Base-by-base conservation (phyloP, 1,140 invertebrate species). In the Drosophila mauritiana region DNA sequence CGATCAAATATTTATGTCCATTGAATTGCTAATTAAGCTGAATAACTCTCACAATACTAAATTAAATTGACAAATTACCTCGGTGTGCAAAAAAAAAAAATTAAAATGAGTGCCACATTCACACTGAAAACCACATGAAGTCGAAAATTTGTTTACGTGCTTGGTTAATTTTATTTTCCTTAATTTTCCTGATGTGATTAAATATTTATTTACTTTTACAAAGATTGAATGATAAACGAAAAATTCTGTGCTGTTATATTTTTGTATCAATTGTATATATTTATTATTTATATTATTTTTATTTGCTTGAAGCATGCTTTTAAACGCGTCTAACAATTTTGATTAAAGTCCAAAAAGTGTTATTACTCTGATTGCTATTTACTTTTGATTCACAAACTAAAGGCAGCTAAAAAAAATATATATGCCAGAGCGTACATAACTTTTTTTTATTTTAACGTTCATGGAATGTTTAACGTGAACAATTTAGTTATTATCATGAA, bases 11-110 rank as follows among this genome's bases (percentile, higher is more conserved):
- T 86, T 75, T 69, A 72, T 72, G 22, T 17, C 43, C 46, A 69
- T 56, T 57, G 55, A 80, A 69, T 85, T 69, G 58, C 74, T 59
- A 86, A 86, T 82, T 86, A 68, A 82, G 68, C 74, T 57, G 51
- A 61, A 82, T 76, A 86, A 70, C 78, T 72, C 55, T 68, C 65
- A 72, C 65, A 81, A 51, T 67, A 54, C 64, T 74, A 74, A 81
- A 85, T 86, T 67, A 74, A 81, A 72, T 86, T 86, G 68, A 74
- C 63, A 81, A 81, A 78, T 81, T 85, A 63, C 68, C 73, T 54
- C 25, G 67, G 31, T 31, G 31, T 31, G 8, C 31, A 31, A 8
- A 8, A 10, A 31, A 31, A 31, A 31, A 25, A 15, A 25, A 27
- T 17, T 17, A 17, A 17, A 17, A 17, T 17, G 40, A 45, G 12